A percentile compares a stretch with the other conserved stretches of the same genome.
These are phyloP conservation scores for Electrophaes corylata DNA, from an alignment of 2,888 invertebrate species.

Conservation along the genomic window DNA sequence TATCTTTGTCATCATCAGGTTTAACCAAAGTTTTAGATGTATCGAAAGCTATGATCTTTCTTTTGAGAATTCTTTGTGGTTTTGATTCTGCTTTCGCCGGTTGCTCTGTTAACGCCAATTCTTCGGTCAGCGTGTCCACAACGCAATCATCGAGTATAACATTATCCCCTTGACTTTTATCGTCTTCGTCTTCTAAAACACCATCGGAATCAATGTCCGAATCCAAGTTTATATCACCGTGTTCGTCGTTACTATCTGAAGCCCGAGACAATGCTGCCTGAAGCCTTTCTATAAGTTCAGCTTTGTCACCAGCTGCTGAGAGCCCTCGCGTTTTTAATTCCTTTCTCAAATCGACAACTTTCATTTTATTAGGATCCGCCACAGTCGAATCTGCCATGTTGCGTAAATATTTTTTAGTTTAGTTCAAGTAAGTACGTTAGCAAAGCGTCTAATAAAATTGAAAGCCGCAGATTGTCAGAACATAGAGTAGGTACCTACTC, in stretches of 20 bases:
- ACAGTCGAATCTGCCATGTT: slow-evolving; percentile 61
- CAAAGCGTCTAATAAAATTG: too few species aligned
- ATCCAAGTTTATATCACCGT: slow-evolving; percentile 69
- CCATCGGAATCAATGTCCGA: slow-evolving; percentile 82
- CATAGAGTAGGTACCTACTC: too few species aligned
- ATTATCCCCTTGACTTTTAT: slow-evolving; percentile 73
- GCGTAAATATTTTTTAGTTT: not conserved
- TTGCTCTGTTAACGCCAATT: slow-evolving; percentile 65
- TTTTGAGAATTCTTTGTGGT: slow-evolving; percentile 62
- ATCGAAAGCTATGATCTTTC: slow-evolving; percentile 61
- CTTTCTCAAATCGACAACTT: slow-evolving; percentile 93
- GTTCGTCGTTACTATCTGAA: slow-evolving; percentile 51
- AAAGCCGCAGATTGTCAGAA: too few species aligned
- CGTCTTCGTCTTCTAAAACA: slow-evolving; percentile 82
- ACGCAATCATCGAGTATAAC: slow-evolving; percentile 70
- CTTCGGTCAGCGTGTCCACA: slow-evolving; percentile 71
- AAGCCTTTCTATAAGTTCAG: slow-evolving; percentile 90
- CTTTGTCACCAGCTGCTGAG: slow-evolving; percentile 90
- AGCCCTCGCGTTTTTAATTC: slow-evolving; percentile 92
- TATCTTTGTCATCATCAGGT: slow-evolving; percentile 43
- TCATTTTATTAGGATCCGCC: slow-evolving; percentile 70
- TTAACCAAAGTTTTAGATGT: slow-evolving; percentile 55
- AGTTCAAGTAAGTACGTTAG: not conserved
- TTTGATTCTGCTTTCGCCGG: slow-evolving; percentile 58
- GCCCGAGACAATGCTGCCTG: slow-evolving; percentile 82